Conservation (phyloP, 2,888 invertebrate species). For the Cantharis lateralis region DNA sequence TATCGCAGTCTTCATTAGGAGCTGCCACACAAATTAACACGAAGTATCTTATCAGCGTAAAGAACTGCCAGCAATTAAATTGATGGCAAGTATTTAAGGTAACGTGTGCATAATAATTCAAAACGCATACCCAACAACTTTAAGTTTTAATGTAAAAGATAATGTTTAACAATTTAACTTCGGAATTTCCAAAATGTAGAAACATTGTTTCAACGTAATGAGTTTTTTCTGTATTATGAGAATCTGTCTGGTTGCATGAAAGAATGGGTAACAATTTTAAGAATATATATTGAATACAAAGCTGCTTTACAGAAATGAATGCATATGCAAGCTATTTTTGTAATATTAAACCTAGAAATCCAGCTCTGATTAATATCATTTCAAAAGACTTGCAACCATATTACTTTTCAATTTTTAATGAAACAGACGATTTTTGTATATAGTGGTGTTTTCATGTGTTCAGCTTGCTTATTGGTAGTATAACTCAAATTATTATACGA, state of each 20-base stretch:
- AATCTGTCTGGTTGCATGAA: not conserved
- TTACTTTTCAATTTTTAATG: slow-evolving; percentile 21
- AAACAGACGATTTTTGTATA: slow-evolving; percentile 8
- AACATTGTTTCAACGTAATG: not conserved
- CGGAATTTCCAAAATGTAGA: not conserved
- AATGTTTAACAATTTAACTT: not conserved
- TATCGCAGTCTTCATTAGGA: slow-evolving; percentile 21
- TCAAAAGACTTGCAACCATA: slow-evolving; percentile 20
- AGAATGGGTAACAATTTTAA: not conserved
- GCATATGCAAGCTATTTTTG: slow-evolving; percentile 8
- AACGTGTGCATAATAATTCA: slow-evolving; percentile 17
- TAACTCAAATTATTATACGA: not conserved
- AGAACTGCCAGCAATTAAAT: slow-evolving; percentile 24
- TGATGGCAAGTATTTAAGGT: slow-evolving; percentile 15
- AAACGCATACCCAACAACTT: slow-evolving; percentile 1
- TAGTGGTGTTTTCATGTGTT: slow-evolving; percentile 1
- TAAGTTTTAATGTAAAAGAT: not conserved
- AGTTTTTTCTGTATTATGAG: not conserved
- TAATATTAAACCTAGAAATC: slow-evolving; percentile 24
- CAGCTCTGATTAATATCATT: slow-evolving; percentile 20
- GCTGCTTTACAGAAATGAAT: slow-evolving; percentile 1
- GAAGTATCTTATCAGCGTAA: slow-evolving; percentile 24
- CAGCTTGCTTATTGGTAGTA: not conserved
- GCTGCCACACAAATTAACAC: slow-evolving; percentile 26
- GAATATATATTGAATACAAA: not conserved